phyloP scores from a whole-genome alignment of 2,113 vertebrate genomes.

The Spea multiplicata region DNA sequence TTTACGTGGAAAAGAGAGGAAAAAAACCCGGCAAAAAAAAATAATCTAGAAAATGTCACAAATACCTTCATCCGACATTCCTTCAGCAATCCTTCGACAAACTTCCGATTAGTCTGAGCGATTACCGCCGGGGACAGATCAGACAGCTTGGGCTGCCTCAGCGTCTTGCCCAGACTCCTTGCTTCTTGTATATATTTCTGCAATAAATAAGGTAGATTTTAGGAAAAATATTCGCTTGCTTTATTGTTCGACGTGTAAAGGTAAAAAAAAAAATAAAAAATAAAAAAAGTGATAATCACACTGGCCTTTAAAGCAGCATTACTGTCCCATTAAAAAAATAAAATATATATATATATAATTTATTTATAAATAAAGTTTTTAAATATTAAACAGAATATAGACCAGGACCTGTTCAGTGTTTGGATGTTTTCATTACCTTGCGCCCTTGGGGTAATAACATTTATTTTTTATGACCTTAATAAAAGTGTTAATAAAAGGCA shows the following conservation, averaged over 20 bases:
- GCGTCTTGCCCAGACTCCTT: conserved; percentile 82
- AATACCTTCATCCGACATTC: conserved; percentile 95
- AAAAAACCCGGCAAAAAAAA: background rate
- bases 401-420: too few relatives aligned
- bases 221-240: background rate
- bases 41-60: background rate
- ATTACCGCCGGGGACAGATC: conserved; percentile 88
- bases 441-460: too few relatives aligned
- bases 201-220: conserved; percentile 47
- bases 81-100: conserved; percentile 89
- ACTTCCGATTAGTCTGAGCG: conserved; percentile 90
- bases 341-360: too few relatives aligned
- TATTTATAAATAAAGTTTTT: too few relatives aligned
- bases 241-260: background rate
- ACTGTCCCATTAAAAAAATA: background rate
- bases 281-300: too few relatives aligned
- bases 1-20: too few relatives aligned
- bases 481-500: too few relatives aligned
- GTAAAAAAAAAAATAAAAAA: background rate
- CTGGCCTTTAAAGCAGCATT: conserved; percentile 6
- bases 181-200: conserved; percentile 88
- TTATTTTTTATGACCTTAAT: too few relatives aligned
- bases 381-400: too few relatives aligned
- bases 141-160: conserved; percentile 87
- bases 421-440: too few relatives aligned